Percentiles rank a stretch among this genome's conserved stretches.
Conservation (phyloP, 2,797 vertebrate species). For the Sebastes steindachneri region DNA sequence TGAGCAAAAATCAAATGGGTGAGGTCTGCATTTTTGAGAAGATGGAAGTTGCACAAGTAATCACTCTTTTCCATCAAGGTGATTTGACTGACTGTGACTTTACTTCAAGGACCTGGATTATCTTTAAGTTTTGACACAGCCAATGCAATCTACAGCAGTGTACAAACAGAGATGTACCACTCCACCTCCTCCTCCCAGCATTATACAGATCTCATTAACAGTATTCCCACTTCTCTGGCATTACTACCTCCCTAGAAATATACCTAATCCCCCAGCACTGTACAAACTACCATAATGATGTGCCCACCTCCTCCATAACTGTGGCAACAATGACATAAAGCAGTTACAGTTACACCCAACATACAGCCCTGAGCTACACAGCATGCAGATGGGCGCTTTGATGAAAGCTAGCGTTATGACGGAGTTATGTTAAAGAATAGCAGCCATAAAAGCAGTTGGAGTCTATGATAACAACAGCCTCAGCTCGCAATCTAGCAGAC, state of each 20-base stretch:
- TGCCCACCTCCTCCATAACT: constrained; percentile 1
- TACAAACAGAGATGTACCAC: neutral
- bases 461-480: constrained; percentile 65
- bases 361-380: constrained; percentile 22
- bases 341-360: constrained; percentile 45
- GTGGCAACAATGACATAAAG: constrained; percentile 30
- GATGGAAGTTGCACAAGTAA: neutral
- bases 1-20: neutral
- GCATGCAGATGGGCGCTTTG: constrained; percentile 70
- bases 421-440: constrained; percentile 68
- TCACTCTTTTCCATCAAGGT: neutral
- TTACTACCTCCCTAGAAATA: constrained; percentile 32
- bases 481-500: constrained; percentile 44
- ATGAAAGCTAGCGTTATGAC: constrained; percentile 63
- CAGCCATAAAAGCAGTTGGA: constrained; percentile 62
- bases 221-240: constrained; percentile 23
- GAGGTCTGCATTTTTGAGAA: neutral
- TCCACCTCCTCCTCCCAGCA: neutral
- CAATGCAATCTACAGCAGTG: neutral
- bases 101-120: neutral
- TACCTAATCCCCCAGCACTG: constrained; percentile 10
- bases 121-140: neutral
- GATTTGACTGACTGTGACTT: neutral
- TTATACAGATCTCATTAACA: constrained; percentile 32
- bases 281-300: constrained; percentile 20